phyloP scores from a whole-genome alignment of 2,888 invertebrate genomes.

The Noctua fimbriata region DNA sequence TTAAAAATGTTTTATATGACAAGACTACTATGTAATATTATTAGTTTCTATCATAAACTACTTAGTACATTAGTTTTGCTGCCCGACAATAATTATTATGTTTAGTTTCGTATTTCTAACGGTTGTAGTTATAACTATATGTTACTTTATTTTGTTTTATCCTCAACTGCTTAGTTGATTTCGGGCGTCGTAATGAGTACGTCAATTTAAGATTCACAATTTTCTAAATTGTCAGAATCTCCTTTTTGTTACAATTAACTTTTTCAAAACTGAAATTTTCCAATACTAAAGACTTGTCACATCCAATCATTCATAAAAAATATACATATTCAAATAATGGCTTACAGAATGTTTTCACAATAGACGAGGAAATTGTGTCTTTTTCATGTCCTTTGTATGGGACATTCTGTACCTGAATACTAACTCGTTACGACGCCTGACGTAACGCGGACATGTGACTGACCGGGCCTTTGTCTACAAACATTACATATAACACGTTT shows the following conservation, averaged over 20 bases:
- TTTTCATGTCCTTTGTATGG: conserved; percentile 50
- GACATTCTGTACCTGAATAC: conserved; percentile 40
- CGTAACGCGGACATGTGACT: conserved; percentile 47
- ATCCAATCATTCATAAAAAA: neutral
- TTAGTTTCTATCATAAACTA: conserved; percentile 75
- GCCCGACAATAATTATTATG: conserved; percentile 84
- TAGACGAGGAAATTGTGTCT: conserved; percentile 49
- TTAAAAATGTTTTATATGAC: conserved; percentile 76
- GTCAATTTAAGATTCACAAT: conserved; percentile 50
- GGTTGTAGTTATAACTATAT: conserved; percentile 76
- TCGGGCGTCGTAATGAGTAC: conserved; percentile 73
- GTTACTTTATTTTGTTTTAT: conserved; percentile 69
- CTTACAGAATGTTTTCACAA: conserved; percentile 48
- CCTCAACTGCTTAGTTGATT: conserved; percentile 59
- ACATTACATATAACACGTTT: neutral
- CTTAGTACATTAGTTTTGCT: conserved; percentile 81
- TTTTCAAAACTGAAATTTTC: conserved; percentile 10
- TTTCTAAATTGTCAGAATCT: conserved; percentile 29
- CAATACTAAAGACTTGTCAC: neutral
- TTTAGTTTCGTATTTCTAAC: conserved; percentile 76
- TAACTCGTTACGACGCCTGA: conserved; percentile 57
- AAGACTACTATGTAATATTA: conserved; percentile 78
- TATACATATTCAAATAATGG: neutral
- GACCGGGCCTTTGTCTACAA: conserved; percentile 53
- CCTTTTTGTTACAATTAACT: neutral